Conservation (phyloP, 1,140 invertebrate genomes). For the Diorhabda elongata region DNA sequence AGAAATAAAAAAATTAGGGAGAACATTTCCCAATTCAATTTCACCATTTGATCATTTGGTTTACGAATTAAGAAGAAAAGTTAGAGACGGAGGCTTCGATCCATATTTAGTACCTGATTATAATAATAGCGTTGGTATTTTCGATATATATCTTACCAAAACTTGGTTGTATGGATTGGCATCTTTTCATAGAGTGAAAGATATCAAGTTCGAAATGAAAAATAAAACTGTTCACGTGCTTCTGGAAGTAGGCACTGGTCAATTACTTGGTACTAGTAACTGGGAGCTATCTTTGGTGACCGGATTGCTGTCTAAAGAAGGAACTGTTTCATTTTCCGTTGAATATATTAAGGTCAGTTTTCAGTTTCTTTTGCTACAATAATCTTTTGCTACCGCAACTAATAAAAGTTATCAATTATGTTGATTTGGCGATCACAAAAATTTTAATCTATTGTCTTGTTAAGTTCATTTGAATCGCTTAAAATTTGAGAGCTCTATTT, state of each 20-base stretch:
- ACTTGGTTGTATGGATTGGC: conserved; percentile 75
- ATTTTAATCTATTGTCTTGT: no score
- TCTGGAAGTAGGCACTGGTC: conserved; percentile 72
- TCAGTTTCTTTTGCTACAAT: no score
- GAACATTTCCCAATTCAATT: conserved; percentile 78
- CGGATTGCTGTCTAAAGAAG: conserved; percentile 63
- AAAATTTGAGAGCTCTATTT: no score
- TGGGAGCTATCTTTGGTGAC: conserved; percentile 69
- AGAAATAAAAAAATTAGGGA: conserved; percentile 57
- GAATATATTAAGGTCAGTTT: conserved; percentile 61
- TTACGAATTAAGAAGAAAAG: conserved; percentile 65
- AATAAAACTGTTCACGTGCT: conserved; percentile 64
- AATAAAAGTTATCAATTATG: no score
- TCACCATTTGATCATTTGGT: conserved; percentile 77
- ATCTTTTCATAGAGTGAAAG: conserved; percentile 67
- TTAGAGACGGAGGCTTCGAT: conserved; percentile 65
- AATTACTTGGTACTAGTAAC: conserved; percentile 68
- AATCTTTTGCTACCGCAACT: no score
- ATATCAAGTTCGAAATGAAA: conserved; percentile 66
- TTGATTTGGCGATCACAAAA: no score
- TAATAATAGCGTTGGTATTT: conserved; percentile 64
- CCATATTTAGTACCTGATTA: conserved; percentile 69
- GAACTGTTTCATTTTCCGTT: conserved; percentile 67
- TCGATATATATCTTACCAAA: conserved; percentile 61
- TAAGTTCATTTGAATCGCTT: no score